A percentile compares a stretch with the other conserved stretches of the same genome.
Evolutionary conservation across 2,113 vertebrate species (phyloP).

Genomic region (Phrynocephalus versicolor): DNA sequence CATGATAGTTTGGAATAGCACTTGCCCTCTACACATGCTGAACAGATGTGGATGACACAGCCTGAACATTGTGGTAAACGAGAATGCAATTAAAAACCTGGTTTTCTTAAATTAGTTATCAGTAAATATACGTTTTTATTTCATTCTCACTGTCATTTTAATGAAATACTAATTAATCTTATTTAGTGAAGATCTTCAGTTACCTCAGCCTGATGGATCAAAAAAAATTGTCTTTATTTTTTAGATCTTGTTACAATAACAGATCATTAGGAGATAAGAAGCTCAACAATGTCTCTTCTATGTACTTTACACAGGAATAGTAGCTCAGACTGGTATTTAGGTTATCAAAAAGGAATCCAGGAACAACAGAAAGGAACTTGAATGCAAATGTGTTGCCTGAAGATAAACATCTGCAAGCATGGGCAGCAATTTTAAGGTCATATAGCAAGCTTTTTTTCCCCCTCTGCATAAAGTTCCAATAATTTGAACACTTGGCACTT

Average conservation of each 20-base stretch:
- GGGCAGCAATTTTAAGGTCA: slow-evolving; percentile 66
- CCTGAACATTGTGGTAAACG: background rate
- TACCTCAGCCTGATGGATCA: background rate
- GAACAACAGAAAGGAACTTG: slow-evolving; percentile 53
- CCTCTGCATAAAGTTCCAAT: slow-evolving; percentile 40
- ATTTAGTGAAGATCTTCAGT: background rate
- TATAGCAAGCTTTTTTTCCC: slow-evolving; percentile 22
- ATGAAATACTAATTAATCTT: background rate
- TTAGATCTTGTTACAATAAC: slow-evolving; percentile 59
- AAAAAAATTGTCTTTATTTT: background rate
- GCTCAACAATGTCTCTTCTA: slow-evolving; percentile 47
- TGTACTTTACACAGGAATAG: slow-evolving; percentile 40
- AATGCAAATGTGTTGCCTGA: slow-evolving; percentile 63
- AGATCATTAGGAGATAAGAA: slow-evolving; percentile 61
- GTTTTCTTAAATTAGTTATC: background rate
- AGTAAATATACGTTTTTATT: background rate
- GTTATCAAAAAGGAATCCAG: slow-evolving; percentile 64
- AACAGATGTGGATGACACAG: background rate
- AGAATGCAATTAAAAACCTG: background rate
- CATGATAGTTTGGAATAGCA: background rate
- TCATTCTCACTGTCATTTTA: background rate
- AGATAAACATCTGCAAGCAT: slow-evolving; percentile 65
- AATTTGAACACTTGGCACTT: slow-evolving; percentile 1
- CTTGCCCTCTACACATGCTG: background rate
- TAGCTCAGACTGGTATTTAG: slow-evolving; percentile 52